Evolutionary conservation across 2,888 invertebrate genomes (phyloP).

Genomic region (Heteromurus nitidus): DNA sequence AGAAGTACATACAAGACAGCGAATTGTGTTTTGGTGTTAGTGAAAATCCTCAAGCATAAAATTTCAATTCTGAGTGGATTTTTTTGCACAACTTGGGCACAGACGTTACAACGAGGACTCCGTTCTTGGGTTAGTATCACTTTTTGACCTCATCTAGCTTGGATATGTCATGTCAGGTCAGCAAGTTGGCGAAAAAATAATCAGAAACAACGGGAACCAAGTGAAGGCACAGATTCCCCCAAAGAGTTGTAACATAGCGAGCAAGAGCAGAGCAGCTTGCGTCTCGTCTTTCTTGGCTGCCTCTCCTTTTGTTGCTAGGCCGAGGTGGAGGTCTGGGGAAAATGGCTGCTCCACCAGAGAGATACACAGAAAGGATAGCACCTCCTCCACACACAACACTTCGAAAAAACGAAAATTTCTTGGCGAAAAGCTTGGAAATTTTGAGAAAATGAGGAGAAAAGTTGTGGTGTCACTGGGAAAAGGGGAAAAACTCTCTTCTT

Average conservation of each 20-base stretch:
- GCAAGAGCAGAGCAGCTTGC: conserved; percentile 47
- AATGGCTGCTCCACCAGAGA: conserved; percentile 51
- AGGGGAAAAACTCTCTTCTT: conserved; percentile 43
- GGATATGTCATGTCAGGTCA: conserved; percentile 65
- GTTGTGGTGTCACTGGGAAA: background rate
- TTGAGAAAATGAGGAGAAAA: conserved; percentile 25
- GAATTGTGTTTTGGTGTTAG: conserved; percentile 70
- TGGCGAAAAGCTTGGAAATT: conserved; percentile 28
- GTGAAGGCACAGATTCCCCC: conserved; percentile 55
- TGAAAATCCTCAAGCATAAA: conserved; percentile 72
- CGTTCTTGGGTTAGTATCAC: conserved; percentile 70
- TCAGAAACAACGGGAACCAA: conserved; percentile 23
- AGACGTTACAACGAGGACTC: conserved; percentile 67
- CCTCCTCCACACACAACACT: conserved; percentile 26
- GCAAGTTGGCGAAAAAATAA: conserved; percentile 32
- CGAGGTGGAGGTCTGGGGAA: conserved; percentile 61
- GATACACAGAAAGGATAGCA: conserved; percentile 52
- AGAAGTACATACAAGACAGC: conserved; percentile 59
- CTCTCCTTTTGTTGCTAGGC: conserved; percentile 58
- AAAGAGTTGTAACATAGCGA: conserved; percentile 48
- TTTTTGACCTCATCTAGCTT: conserved; percentile 66
- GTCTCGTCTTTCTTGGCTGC: conserved; percentile 37
- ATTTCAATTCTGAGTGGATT: conserved; percentile 72
- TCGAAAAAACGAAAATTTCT: conserved; percentile 39
- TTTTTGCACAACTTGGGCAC: conserved; percentile 68